Conservation (phyloP, 2,797 vertebrate species). For the Champsocephalus gunnari region DNA sequence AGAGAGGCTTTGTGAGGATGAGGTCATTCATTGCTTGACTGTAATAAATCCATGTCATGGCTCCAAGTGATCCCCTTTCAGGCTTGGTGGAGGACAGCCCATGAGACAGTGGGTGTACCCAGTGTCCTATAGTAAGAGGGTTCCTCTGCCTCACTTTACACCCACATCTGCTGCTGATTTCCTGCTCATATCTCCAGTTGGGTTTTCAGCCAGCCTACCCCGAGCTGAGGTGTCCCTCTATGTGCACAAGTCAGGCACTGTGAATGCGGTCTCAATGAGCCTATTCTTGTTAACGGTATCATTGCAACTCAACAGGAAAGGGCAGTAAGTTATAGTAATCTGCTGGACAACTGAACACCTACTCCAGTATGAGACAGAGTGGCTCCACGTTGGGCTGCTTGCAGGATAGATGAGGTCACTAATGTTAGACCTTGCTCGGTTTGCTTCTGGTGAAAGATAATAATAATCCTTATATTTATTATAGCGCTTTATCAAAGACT, state of each 20-base stretch:
- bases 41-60: conserved; percentile 20
- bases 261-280: conserved; percentile 34
- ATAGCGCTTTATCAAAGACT: no score
- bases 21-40: conserved; percentile 28
- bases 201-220: conserved; percentile 56
- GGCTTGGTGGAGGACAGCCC: conserved; percentile 30
- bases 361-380: conserved; percentile 57
- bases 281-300: conserved; percentile 46
- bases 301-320: conserved; percentile 31
- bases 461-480: no score
- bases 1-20: conserved; percentile 18
- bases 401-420: conserved; percentile 60
- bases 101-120: conserved; percentile 43
- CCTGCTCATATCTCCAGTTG: conserved; percentile 66
- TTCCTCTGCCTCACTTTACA: conserved; percentile 56
- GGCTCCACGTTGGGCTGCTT: conserved; percentile 54
- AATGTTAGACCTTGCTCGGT: conserved; percentile 43
- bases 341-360: conserved; percentile 49
- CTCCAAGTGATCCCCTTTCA: conserved; percentile 45
- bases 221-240: conserved; percentile 46
- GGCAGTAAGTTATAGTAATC: conserved; percentile 50
- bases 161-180: conserved; percentile 81
- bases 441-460: conserved; percentile 34
- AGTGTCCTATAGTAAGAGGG: conserved; percentile 39
- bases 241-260: conserved; percentile 29